phyloP scores from a whole-genome alignment of 2,888 invertebrate species.

The Latrodectus hesperus region DNA sequence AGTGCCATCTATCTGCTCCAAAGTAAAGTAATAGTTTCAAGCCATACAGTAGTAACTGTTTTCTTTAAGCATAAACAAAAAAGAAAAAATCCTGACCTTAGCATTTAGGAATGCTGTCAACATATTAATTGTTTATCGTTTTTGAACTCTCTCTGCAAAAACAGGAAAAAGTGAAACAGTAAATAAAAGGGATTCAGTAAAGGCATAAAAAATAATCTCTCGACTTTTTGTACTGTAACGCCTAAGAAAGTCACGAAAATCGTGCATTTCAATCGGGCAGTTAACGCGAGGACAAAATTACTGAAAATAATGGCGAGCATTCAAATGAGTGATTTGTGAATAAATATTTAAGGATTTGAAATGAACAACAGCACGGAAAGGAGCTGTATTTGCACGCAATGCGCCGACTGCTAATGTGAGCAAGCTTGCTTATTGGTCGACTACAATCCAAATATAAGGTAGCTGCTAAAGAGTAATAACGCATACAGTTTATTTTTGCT shows the following conservation, averaged over 20 bases:
- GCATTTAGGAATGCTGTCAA: conserved; percentile 33
- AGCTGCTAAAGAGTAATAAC: no score
- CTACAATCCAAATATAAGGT: no score
- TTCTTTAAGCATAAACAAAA: background rate
- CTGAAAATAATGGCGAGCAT: conserved; percentile 12
- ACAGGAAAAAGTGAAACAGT: background rate
- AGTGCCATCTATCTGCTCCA: conserved; percentile 48
- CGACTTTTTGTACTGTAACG: conserved; percentile 22
- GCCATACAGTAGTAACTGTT: background rate
- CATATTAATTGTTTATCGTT: conserved; percentile 60
- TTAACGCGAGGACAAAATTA: conserved; percentile 42
- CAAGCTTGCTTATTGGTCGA: no score
- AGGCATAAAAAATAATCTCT: background rate
- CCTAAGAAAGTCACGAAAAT: conserved; percentile 47
- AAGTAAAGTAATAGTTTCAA: conserved; percentile 1
- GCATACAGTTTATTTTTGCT: no score
- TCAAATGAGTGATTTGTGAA: conserved; percentile 62
- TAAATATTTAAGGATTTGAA: conserved; percentile 66
- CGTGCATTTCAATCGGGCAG: conserved; percentile 49
- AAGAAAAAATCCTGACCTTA: background rate
- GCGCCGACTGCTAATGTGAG: background rate
- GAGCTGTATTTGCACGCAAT: conserved; percentile 50
- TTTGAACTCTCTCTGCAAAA: background rate
- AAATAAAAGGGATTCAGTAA: background rate
- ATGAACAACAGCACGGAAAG: conserved; percentile 50